phyloP scores from a whole-genome alignment of 2,113 vertebrate species.

The Menidia beryllina region DNA sequence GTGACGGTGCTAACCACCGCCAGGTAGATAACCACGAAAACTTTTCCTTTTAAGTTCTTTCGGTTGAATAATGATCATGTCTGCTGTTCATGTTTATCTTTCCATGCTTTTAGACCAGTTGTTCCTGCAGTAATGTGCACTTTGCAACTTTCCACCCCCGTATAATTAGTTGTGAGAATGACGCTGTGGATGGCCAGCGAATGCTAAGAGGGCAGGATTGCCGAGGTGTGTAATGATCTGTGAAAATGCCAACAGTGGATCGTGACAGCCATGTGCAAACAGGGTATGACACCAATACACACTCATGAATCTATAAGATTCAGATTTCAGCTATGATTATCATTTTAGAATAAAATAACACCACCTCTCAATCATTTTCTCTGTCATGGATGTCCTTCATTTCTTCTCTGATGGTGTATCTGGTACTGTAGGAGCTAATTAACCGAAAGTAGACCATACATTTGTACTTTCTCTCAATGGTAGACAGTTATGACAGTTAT shows the following conservation, averaged over 20 bases:
- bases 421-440: conserved; percentile 31
- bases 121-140: background rate
- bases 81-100: too few relatives aligned
- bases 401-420: background rate
- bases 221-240: conserved; percentile 22
- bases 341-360: conserved; percentile 2
- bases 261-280: background rate
- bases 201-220: background rate
- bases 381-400: background rate
- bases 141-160: background rate
- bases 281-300: background rate
- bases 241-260: conserved; percentile 38
- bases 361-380: background rate
- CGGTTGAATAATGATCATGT: too few relatives aligned
- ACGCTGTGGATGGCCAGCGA: background rate
- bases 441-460: background rate
- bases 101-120: background rate
- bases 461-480: background rate
- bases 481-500: background rate
- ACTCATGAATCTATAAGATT: too few relatives aligned
- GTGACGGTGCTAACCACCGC: too few relatives aligned
- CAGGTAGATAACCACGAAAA: too few relatives aligned
- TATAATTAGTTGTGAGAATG: conserved; percentile 32
- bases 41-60: too few relatives aligned
- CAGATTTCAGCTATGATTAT: conserved; percentile 13